Percentiles rank a stretch among this genome's conserved stretches.
Conservation (phyloP, 2,797 vertebrate genomes). For the Anguilla obscura region DNA sequence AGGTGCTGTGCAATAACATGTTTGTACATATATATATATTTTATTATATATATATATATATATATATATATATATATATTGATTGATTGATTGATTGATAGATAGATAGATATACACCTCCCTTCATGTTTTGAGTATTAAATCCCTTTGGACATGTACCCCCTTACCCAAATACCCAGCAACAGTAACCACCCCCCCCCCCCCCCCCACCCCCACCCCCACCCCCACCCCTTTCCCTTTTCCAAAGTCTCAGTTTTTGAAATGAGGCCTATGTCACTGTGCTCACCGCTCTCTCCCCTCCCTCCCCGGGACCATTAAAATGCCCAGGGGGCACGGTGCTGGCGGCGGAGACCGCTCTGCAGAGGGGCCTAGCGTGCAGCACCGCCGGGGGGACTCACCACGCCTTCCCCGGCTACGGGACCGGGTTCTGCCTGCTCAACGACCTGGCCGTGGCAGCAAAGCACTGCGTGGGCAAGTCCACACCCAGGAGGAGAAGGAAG, state of each 20-base stretch:
- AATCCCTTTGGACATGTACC: too few species aligned
- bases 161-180: too few species aligned
- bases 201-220: too few species aligned
- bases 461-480: constrained; percentile 41
- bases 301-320: neutral
- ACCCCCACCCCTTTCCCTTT: too few species aligned
- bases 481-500: constrained; percentile 51
- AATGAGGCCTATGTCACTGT: neutral
- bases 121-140: too few species aligned
- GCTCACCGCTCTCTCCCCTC: neutral
- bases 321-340: constrained; percentile 62
- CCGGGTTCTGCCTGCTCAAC: constrained; percentile 67
- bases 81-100: too few species aligned
- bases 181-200: too few species aligned
- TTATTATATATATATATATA: neutral
- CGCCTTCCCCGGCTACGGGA: constrained; percentile 60
- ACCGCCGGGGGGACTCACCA: constrained; percentile 67
- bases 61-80: too few species aligned
- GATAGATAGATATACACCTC: too few species aligned
- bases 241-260: neutral
- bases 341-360: constrained; percentile 59
- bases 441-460: constrained; percentile 63
- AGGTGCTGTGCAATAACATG: neutral
- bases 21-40: neutral
- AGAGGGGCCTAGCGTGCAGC: constrained; percentile 65